Evolutionary conservation across 1,140 invertebrate species (phyloP), one percentile per base, ranked within the genome.

Genomic region (Drosophila subobscura): DNA sequence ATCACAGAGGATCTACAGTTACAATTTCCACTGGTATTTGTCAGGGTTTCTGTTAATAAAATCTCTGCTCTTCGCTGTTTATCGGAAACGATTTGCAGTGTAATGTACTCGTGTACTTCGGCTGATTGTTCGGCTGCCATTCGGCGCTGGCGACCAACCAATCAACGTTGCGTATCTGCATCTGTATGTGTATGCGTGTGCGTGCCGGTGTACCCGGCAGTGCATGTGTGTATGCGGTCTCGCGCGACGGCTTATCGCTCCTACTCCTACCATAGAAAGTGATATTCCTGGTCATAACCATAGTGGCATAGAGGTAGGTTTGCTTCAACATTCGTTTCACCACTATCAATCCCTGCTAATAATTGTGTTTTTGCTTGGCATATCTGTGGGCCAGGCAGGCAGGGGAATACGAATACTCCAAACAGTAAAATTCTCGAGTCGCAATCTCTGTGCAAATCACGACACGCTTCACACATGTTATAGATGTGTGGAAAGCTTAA

Each of bases 121-220:
- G 78, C 51, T 60, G 60, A 59, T 67, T 68, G 77, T 71, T 84
- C 68, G 81, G 67, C 42, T 85, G 65, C 58, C 65, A 61, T 65
- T 73, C 71, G 71, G 70, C 33, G 58, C 58, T 50, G 70, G 46
- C 60, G 47, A 66, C 27, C 79, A 83, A 81, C 83, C 83, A 88
- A 88, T 88, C 83, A 88, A 68, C 79, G 79, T 27, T 72, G 63
- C 61, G 20, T 45, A 37, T 22, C 25, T 23, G 47, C 44, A 49
- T 45, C 42, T 45, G 27, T 25, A 7, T 51, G 22, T 49, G 45
- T 23, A 40, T 65, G 41, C 42, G 51, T 60, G 63, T 46, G 49
- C 54, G 41, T 50, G 56, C 2, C 8, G 2, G 20, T 40, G 25
- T 33, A 14, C 12, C 14, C 27, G 14, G 23, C 49, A 16, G 47